A percentile compares a stretch with the other conserved stretches of the same genome.
phyloP scores from a whole-genome alignment of 2,888 invertebrate genomes.

The Rhogogaster chlorosoma region DNA sequence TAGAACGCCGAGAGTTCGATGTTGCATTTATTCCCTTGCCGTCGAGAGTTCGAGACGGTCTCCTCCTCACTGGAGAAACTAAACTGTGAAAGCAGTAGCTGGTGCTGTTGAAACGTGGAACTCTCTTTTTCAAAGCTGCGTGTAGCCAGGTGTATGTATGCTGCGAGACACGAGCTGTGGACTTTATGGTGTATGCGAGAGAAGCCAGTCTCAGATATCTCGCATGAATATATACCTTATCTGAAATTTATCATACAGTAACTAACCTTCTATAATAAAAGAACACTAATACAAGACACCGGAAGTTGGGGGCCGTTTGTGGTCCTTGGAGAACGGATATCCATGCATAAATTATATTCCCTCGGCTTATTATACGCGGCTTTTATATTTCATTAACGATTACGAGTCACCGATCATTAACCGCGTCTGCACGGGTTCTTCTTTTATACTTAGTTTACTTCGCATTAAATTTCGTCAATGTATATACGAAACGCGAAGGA shows the following conservation, averaged over 20 bases:
- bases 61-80: slow-evolving; percentile 66
- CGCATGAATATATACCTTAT: neutral
- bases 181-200: neutral
- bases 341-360: neutral
- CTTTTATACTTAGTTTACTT: neutral
- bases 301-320: slow-evolving; percentile 18
- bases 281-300: neutral
- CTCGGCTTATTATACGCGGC: neutral
- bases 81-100: slow-evolving; percentile 73
- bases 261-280: neutral
- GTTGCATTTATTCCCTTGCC: neutral
- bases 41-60: slow-evolving; percentile 10
- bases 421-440: neutral
- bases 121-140: slow-evolving; percentile 48
- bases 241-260: neutral
- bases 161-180: neutral
- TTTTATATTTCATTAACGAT: slow-evolving; percentile 12
- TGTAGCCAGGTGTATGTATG: neutral
- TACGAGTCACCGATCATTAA: neutral
- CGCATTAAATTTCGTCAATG: neutral
- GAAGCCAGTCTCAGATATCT: neutral
- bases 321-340: slow-evolving; percentile 43
- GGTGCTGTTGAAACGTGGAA: slow-evolving; percentile 6
- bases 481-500: too few species aligned
- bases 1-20: slow-evolving; percentile 24